These are phyloP conservation scores for Gallinago stenura DNA, from an alignment of 2,797 vertebrate genomes.

Conservation along the genomic window DNA sequence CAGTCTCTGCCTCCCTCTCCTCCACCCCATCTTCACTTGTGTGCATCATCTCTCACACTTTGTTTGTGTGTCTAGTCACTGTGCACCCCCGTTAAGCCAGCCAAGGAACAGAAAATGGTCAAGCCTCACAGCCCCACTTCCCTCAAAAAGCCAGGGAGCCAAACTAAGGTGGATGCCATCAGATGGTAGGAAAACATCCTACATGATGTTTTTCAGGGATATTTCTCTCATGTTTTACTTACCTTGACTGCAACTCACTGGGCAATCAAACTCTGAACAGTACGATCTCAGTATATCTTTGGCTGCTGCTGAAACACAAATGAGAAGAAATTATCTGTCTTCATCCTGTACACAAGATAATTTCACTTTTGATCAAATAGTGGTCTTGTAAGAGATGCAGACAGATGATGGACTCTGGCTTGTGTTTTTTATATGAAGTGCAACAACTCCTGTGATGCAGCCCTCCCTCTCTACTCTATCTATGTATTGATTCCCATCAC, in stretches of 20 bases:
- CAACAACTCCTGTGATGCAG: background rate
- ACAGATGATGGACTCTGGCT: background rate
- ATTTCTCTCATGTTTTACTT: background rate
- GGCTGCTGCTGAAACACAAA: background rate
- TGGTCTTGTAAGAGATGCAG: background rate
- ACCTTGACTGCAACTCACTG: background rate
- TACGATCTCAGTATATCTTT: background rate
- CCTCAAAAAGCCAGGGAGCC: background rate
- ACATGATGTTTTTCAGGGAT: background rate
- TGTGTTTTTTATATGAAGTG: constrained; percentile 18
- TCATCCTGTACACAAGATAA: background rate
- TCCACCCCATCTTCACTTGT: background rate
- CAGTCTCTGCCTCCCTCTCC: background rate
- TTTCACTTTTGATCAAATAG: constrained; percentile 4
- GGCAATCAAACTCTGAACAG: background rate
- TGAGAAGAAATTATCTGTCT: background rate
- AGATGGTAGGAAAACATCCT: background rate
- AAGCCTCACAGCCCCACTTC: background rate
- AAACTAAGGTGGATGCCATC: background rate
- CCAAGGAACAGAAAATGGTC: background rate
- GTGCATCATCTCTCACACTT: background rate
- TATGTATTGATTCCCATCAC: constrained; percentile 28
- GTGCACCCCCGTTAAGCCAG: background rate
- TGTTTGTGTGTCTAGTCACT: background rate
- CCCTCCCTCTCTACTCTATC: background rate